Percentiles rank a stretch among this genome's conserved stretches.
These are phyloP conservation scores for human DNA, from an alignment of 2,113 vertebrate genomes.

Conservation along the genomic window DNA sequence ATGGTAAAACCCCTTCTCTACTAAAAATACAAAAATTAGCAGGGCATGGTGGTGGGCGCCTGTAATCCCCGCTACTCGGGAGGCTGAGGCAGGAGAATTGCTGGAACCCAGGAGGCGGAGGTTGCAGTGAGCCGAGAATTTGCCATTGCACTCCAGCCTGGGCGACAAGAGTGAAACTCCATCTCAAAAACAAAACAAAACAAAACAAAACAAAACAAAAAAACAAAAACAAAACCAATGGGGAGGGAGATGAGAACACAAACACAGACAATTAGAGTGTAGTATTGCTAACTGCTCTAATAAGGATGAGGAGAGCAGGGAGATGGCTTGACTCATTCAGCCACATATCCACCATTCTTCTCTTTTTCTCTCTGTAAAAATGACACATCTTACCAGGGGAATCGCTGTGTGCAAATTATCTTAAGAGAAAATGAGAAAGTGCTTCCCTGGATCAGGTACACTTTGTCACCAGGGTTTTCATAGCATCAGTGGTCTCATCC, in stretches of 20 bases:
- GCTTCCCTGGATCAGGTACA: neutral
- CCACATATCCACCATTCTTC: neutral
- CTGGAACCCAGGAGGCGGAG: too few relatives aligned
- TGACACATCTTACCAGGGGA: neutral
- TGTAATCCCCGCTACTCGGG: too few relatives aligned
- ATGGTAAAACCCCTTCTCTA: too few relatives aligned
- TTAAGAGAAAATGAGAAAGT: neutral
- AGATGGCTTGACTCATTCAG: neutral
- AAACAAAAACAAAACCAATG: neutral
- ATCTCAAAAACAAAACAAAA: too few relatives aligned
- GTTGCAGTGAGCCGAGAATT: too few relatives aligned
- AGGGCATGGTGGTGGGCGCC: fast-evolving
- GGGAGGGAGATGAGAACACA: neutral
- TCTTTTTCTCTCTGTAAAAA: neutral
- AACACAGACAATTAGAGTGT: neutral
- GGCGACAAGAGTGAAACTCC: too few relatives aligned
- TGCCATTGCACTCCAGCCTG: too few relatives aligned
- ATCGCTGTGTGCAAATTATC: neutral
- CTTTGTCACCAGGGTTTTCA: neutral
- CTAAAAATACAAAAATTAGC: too few relatives aligned
- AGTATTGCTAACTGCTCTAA: neutral
- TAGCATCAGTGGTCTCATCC: neutral
- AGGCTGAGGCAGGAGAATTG: too few relatives aligned
- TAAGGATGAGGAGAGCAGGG: neutral
- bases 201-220: too few relatives aligned